Percentiles rank a stretch among this genome's conserved stretches.
Evolutionary conservation across 2,113 vertebrate species (phyloP).

Genomic region (Pelodiscus sinensis): DNA sequence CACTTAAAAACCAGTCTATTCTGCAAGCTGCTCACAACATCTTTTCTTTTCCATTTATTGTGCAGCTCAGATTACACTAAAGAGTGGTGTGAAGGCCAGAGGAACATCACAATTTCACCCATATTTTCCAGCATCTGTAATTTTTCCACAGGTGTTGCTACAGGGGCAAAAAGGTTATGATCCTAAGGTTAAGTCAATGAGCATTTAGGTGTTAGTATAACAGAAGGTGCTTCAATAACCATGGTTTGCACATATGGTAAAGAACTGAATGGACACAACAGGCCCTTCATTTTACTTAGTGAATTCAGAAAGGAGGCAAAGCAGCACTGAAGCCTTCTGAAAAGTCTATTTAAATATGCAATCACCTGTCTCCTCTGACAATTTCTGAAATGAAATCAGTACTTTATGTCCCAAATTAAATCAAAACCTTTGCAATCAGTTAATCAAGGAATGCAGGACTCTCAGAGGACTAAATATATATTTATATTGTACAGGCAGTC

Average conservation of each 20-base stretch:
- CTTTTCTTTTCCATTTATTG: constrained; percentile 42
- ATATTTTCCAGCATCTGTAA: constrained; percentile 76
- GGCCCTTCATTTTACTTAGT: constrained; percentile 48
- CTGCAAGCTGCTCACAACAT: constrained; percentile 38
- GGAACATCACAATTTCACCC: constrained; percentile 78
- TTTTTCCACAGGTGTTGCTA: constrained; percentile 78
- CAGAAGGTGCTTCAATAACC: constrained; percentile 75
- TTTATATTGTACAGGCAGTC: too few relatives aligned
- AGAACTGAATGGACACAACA: not conserved
- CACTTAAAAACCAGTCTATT: not conserved
- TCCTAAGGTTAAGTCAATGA: constrained; percentile 72
- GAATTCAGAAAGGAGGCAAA: constrained; percentile 29
- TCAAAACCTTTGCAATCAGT: not conserved
- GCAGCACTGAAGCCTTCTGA: constrained; percentile 15
- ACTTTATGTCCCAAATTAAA: not conserved
- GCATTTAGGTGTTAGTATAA: constrained; percentile 64
- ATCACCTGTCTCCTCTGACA: not conserved
- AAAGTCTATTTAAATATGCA: not conserved
- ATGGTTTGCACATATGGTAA: constrained; percentile 69
- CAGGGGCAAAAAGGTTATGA: constrained; percentile 68
- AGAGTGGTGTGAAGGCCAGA: constrained; percentile 62
- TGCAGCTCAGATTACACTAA: constrained; percentile 70
- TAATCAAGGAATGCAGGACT: not conserved
- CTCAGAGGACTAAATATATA: not conserved
- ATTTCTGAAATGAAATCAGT: not conserved